These are phyloP conservation scores for Chinchilla lanigera DNA, from an alignment of 2,113 vertebrate genomes.

Conservation along the genomic window DNA sequence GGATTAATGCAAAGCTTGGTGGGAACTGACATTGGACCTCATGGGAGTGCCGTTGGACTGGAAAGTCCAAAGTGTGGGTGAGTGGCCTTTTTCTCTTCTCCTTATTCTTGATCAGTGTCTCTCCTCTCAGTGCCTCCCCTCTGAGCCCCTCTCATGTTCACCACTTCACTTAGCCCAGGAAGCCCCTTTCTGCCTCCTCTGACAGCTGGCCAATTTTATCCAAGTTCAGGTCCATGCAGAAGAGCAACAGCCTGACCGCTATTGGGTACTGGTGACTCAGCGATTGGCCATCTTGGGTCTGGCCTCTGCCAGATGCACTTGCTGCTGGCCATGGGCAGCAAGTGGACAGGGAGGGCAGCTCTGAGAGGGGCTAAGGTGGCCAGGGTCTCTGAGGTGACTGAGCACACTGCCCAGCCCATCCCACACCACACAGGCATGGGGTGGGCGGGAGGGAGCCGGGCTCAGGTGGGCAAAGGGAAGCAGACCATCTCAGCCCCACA, in stretches of 20 bases:
- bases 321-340: neutral
- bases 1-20: neutral
- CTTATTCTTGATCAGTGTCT: neutral
- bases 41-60: neutral
- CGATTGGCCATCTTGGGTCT: neutral
- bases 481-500: no score
- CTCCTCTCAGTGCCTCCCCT: neutral
- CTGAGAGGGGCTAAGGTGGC: neutral
- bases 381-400: neutral
- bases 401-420: fast-evolving
- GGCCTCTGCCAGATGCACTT: neutral
- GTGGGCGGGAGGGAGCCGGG: neutral
- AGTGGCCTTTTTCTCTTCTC: neutral
- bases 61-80: neutral
- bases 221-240: neutral
- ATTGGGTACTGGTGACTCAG: neutral
- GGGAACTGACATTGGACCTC: neutral
- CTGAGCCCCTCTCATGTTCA: fast-evolving
- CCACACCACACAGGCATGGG: no score
- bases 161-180: neutral
- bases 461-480: neutral
- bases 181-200: neutral
- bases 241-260: neutral
- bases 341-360: neutral
- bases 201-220: neutral